phyloP scores from a whole-genome alignment of 2,888 invertebrate genomes.

The Limnephilus marmoratus region DNA sequence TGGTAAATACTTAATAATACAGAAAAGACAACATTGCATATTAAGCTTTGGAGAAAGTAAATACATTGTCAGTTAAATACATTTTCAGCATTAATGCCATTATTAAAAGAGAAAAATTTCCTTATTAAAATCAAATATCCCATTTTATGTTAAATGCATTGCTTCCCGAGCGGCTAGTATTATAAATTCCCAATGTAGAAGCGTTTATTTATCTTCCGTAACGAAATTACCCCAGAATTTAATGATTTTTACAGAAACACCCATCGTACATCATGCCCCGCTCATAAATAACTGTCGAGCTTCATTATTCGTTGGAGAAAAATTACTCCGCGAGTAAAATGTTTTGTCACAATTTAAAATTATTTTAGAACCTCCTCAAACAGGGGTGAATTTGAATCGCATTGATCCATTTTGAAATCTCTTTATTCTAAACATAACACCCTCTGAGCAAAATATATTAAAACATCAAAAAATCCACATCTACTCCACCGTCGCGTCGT shows the following conservation, averaged over 20 bases:
- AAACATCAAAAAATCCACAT: no score
- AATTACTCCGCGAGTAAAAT: conserved; percentile 54
- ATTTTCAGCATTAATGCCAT: neutral
- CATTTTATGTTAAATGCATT: neutral
- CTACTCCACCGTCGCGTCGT: no score
- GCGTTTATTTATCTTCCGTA: conserved; percentile 31
- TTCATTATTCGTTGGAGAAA: conserved; percentile 55
- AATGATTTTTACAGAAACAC: conserved; percentile 47
- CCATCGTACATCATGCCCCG: conserved; percentile 47
- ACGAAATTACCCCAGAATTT: conserved; percentile 34
- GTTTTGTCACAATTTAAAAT: conserved; percentile 60
- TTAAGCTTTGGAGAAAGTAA: no score
- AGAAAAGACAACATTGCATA: no score
- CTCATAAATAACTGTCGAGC: conserved; percentile 56
- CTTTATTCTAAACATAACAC: neutral
- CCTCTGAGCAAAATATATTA: neutral
- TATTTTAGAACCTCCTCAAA: conserved; percentile 28
- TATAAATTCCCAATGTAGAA: conserved; percentile 1
- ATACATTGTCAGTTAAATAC: no score
- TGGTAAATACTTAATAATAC: no score
- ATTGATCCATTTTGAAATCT: neutral
- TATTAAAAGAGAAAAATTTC: neutral
- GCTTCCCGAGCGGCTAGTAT: neutral
- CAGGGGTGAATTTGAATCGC: neutral
- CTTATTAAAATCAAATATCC: neutral